phyloP scores from a whole-genome alignment of 1,140 invertebrate species.

The Armadillidium nasatum region DNA sequence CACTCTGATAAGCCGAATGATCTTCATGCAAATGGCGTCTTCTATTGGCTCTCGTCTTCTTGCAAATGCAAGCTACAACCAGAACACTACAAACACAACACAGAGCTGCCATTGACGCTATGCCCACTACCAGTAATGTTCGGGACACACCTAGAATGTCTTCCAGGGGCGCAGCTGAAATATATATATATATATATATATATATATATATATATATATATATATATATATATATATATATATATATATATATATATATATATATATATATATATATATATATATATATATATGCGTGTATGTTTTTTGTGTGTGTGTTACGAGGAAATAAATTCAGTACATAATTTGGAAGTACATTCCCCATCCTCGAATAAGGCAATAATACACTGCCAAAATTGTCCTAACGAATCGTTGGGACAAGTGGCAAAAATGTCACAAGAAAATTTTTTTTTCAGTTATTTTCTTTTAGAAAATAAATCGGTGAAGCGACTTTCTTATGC shows the following conservation, averaged over 20 bases:
- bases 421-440: no score
- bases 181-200: neutral
- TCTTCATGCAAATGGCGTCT: neutral
- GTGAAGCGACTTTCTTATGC: no score
- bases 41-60: neutral
- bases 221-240: slow-evolving; percentile 11
- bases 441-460: no score
- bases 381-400: no score
- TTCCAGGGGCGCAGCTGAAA: neutral
- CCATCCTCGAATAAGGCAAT: no score
- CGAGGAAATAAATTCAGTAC: no score
- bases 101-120: neutral
- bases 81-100: neutral
- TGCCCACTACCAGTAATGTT: neutral
- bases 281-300: neutral
- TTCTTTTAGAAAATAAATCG: no score
- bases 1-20: neutral
- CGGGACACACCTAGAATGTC: neutral
- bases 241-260: slow-evolving; percentile 15
- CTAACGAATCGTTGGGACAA: no score
- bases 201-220: neutral
- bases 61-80: neutral
- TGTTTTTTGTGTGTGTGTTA: neutral
- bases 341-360: no score
- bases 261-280: slow-evolving; percentile 15